phyloP scores from a whole-genome alignment of 2,888 invertebrate genomes.

The Mesorhabditis sp. region DNA sequence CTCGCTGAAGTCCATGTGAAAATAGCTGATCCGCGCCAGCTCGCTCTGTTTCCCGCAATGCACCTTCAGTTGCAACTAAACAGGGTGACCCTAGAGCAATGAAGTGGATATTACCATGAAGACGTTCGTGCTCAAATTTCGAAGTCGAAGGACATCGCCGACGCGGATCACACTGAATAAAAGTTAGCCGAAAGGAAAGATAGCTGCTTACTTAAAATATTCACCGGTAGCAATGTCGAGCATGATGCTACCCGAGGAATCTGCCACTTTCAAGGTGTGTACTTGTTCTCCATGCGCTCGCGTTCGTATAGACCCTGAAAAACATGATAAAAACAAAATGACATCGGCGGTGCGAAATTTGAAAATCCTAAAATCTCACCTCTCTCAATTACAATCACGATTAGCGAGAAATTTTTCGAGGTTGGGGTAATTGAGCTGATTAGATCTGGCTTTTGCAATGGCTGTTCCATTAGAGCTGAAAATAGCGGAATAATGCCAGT shows the following conservation, averaged over 20 bases:
- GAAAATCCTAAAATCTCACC: background rate
- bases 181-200: background rate
- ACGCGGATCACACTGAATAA: background rate
- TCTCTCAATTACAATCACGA: background rate
- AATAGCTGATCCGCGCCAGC: slow-evolving; percentile 1
- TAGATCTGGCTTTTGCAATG: background rate
- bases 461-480: too few species aligned
- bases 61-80: background rate
- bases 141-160: slow-evolving; percentile 1
- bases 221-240: background rate
- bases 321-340: background rate
- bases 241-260: background rate
- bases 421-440: background rate
- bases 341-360: background rate
- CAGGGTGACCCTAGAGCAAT: background rate
- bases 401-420: background rate
- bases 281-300: background rate
- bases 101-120: background rate
- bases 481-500: too few species aligned
- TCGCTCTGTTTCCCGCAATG: background rate
- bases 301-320: background rate
- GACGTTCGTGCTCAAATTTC: background rate
- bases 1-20: background rate
- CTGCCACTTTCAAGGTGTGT: background rate
- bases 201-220: background rate